phyloP scores from a whole-genome alignment of 1,140 invertebrate species.

The Tetramorium alpestre region DNA sequence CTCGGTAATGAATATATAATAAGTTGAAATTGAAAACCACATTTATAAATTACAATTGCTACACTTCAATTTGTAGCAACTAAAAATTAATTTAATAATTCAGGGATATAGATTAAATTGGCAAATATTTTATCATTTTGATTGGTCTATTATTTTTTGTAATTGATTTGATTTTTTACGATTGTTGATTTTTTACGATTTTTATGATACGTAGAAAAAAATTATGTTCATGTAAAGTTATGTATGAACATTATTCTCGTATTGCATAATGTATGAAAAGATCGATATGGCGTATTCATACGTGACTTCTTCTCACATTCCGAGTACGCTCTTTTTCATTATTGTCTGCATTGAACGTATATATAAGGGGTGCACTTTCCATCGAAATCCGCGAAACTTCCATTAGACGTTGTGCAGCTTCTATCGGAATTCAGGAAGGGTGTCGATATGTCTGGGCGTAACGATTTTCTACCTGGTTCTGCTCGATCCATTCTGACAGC shows the following conservation, averaged over 20 bases:
- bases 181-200: constrained; percentile 12
- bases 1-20: background rate
- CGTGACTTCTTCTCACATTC: constrained; percentile 41
- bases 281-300: constrained; percentile 33
- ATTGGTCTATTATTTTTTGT: background rate
- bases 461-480: constrained; percentile 73
- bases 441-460: constrained; percentile 73
- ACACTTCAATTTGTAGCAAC: background rate
- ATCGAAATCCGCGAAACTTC: constrained; percentile 70
- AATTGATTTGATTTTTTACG: background rate
- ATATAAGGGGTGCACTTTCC: constrained; percentile 58
- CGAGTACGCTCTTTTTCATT: constrained; percentile 45
- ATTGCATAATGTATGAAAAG: constrained; percentile 27
- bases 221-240: background rate
- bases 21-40: background rate
- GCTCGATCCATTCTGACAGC: constrained; percentile 67
- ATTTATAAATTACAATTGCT: background rate
- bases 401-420: constrained; percentile 70
- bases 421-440: constrained; percentile 74
- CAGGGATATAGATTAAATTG: background rate
- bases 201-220: background rate
- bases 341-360: constrained; percentile 68
- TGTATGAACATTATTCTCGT: constrained; percentile 21
- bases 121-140: background rate
- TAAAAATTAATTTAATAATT: constrained; percentile 4